These are phyloP conservation scores for Petrocephalus zakoni DNA, from an alignment of 2,113 vertebrate species.

Conservation along the genomic window DNA sequence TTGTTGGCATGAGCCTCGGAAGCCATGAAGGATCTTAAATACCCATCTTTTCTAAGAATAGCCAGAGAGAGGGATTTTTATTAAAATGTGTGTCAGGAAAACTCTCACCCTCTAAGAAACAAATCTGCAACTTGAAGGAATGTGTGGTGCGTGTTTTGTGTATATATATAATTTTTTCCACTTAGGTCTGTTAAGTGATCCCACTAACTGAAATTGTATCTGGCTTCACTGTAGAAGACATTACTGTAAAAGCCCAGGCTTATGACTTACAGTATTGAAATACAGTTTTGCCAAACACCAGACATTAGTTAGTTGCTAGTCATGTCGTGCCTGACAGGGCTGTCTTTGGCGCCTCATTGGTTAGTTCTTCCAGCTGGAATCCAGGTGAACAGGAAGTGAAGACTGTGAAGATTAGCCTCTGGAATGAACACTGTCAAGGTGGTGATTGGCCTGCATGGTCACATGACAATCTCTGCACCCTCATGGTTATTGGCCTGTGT, in stretches of 20 bases:
- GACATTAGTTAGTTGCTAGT: conserved; percentile 22
- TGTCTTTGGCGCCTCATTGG: conserved; percentile 14
- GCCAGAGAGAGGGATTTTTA: neutral
- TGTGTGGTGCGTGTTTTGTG: neutral
- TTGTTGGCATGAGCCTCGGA: neutral
- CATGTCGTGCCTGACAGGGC: conserved; percentile 17
- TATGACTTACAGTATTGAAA: conserved; percentile 1
- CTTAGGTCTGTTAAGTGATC: neutral
- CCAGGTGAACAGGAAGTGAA: conserved; percentile 40
- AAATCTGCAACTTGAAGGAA: neutral
- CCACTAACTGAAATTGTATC: conserved; percentile 18
- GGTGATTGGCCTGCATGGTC: conserved; percentile 16
- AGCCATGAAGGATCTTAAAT: conserved; percentile 1
- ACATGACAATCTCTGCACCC: conserved; percentile 19
- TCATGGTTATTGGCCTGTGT: conserved; percentile 10
- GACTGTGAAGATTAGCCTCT: conserved; percentile 21
- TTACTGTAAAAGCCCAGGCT: conserved; percentile 32
- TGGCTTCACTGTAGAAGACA: conserved; percentile 7
- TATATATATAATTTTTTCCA: neutral
- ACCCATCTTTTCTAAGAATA: neutral
- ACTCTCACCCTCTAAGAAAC: neutral
- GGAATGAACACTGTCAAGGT: conserved; percentile 13
- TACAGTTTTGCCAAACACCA: conserved; percentile 40
- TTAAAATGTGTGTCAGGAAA: neutral
- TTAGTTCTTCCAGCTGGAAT: conserved; percentile 32